These are phyloP conservation scores for Gryon sp. DNA, from an alignment of 1,140 invertebrate genomes.

Conservation along the genomic window DNA sequence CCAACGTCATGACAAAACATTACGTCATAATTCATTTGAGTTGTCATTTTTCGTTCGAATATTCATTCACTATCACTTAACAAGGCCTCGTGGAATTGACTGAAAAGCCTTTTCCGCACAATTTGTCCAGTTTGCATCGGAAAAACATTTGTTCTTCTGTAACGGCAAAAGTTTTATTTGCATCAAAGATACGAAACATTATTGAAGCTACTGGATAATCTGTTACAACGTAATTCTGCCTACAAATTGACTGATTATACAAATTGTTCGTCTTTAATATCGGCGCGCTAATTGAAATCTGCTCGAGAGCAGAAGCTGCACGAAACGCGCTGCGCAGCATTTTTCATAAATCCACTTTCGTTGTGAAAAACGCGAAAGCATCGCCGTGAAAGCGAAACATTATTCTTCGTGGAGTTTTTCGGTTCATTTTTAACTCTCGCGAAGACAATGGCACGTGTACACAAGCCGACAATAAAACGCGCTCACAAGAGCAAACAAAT, in stretches of 20 bases:
- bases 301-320: background rate
- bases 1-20: slow-evolving; percentile 32
- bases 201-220: slow-evolving; percentile 22
- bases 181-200: slow-evolving; percentile 17
- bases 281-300: slow-evolving; percentile 43
- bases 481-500: background rate
- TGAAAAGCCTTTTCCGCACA: slow-evolving; percentile 24
- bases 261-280: slow-evolving; percentile 41
- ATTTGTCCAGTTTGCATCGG: slow-evolving; percentile 32
- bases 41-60: slow-evolving; percentile 36
- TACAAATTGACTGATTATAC: slow-evolving; percentile 56
- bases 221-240: slow-evolving; percentile 16
- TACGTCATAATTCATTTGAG: slow-evolving; percentile 12
- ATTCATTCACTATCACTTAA: slow-evolving; percentile 37
- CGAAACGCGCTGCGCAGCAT: slow-evolving; percentile 6
- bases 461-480: background rate
- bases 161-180: slow-evolving; percentile 37
- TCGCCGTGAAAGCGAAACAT: background rate
- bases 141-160: slow-evolving; percentile 47
- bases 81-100: slow-evolving; percentile 17
- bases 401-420: slow-evolving; percentile 13
- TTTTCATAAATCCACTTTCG: slow-evolving; percentile 33
- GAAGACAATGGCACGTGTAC: slow-evolving; percentile 29
- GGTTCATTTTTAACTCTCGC: slow-evolving; percentile 21
- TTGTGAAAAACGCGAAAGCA: background rate